Percentiles rank a stretch among this genome's conserved stretches.
These are phyloP conservation scores for Sclerurus mexicanus DNA, from an alignment of 2,113 vertebrate genomes.

Conservation along the genomic window DNA sequence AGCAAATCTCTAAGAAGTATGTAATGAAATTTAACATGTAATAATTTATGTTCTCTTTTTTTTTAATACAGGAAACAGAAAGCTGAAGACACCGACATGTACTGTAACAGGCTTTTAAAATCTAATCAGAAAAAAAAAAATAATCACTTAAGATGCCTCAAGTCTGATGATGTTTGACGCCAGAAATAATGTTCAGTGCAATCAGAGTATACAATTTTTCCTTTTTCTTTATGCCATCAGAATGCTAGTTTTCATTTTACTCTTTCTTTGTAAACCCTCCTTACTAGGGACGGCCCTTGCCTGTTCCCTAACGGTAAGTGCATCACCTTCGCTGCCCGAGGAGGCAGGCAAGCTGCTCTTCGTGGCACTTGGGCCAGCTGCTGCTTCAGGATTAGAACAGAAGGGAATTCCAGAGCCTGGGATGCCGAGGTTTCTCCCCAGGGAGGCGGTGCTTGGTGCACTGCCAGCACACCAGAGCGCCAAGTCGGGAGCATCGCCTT, in stretches of 20 bases:
- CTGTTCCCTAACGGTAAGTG: not conserved
- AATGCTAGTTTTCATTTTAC: slow-evolving; percentile 73
- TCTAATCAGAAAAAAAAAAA: slow-evolving; percentile 73
- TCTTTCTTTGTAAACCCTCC: slow-evolving; percentile 60
- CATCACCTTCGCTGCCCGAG: slow-evolving; percentile 10
- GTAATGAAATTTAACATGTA: not conserved
- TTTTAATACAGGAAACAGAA: slow-evolving; percentile 86
- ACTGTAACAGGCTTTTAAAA: slow-evolving; percentile 73
- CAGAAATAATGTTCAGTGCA: slow-evolving; percentile 88
- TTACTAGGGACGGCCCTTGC: slow-evolving; percentile 5
- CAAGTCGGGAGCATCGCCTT: not conserved
- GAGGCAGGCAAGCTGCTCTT: slow-evolving; percentile 33
- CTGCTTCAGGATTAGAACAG: slow-evolving; percentile 47
- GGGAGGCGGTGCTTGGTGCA: not conserved
- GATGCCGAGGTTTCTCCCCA: not conserved
- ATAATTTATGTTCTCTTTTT: not conserved
- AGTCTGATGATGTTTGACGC: slow-evolving; percentile 83
- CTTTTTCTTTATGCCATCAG: slow-evolving; percentile 79
- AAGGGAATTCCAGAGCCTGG: slow-evolving; percentile 1
- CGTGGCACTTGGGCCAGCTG: slow-evolving; percentile 5
- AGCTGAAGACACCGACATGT: slow-evolving; percentile 86
- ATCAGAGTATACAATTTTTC: slow-evolving; percentile 82
- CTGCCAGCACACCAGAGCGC: slow-evolving; percentile 18
- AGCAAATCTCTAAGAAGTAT: not conserved
- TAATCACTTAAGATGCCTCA: slow-evolving; percentile 81